phyloP scores from a whole-genome alignment of 2,797 vertebrate species.

The Falco berigora region DNA sequence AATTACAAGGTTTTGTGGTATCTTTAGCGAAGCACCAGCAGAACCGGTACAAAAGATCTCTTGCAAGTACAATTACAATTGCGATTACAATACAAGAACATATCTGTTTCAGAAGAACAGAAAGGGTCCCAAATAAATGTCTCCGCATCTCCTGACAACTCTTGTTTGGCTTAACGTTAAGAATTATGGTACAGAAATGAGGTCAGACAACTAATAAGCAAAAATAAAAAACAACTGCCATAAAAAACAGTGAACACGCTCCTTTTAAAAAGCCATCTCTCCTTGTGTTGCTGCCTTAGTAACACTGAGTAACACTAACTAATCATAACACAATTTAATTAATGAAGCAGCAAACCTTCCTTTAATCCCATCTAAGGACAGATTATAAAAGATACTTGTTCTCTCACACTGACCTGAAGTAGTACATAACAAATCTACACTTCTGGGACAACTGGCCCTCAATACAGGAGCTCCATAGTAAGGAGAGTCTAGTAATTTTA shows the following conservation, averaged over 20 bases:
- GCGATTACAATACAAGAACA: neutral
- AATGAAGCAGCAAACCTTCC: neutral
- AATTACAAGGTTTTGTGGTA: neutral
- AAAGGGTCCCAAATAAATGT: neutral
- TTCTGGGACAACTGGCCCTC: neutral
- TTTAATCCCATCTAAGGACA: constrained; percentile 32
- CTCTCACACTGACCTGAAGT: neutral
- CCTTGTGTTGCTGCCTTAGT: neutral
- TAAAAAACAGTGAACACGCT: neutral
- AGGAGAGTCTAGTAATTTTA: neutral
- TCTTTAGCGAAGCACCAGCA: neutral
- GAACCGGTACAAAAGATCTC: neutral
- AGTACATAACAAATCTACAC: neutral
- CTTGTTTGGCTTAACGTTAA: neutral
- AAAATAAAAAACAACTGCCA: neutral
- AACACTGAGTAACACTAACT: neutral
- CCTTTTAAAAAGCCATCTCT: neutral
- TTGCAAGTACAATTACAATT: neutral
- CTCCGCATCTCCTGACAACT: neutral
- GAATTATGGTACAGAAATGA: neutral
- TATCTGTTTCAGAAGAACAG: neutral
- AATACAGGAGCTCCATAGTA: neutral
- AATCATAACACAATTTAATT: constrained; percentile 1
- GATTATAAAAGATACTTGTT: constrained; percentile 6
- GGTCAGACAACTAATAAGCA: neutral